Base-by-base conservation (phyloP, 2,797 vertebrate genomes). In the Dryobates pubescens region DNA sequence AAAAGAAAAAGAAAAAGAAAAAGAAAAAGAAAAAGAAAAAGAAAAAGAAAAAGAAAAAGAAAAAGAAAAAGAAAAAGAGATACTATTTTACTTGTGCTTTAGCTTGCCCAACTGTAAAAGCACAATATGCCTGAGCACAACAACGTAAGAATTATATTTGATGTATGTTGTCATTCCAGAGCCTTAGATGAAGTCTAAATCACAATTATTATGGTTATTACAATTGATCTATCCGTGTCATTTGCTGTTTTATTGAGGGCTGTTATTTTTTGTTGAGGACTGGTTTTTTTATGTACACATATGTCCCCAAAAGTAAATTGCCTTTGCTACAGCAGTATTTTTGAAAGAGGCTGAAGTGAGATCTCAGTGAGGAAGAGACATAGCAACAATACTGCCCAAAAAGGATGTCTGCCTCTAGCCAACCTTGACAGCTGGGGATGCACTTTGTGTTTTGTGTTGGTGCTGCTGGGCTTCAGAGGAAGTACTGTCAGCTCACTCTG, bases 371-470 rank as follows among this genome's bases (percentile, higher is more conserved):
- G 22, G 13, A 64, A 14, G 19, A 75, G 47, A 32, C 18, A n/a
- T 7, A 65, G 20, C 43, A 83, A n/a, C 1, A 19, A 49, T 0
- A 0, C 1, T 67, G 7, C 8, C 23, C n/a, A 32, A 49, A 72
- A 7, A 73, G 9, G 7, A 8, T 59, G 8, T 49, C 19, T 58
- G 59, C 24, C 34, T 41, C 3, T 74, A 82, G 15, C 6, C 10
- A 5, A n/a, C 49, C 34, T 64, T 70, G 77, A 68, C 32, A 65
- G 29, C 17, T 82, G 22, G 5, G 13, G 13, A 18, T 43, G 8
- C 38, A 7, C 26, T 54, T 49, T 53, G 2, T 62, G 58, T 14
- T 17, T 41, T 76, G 27, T 0, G 0, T 10, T 3, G 5, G 19
- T 24, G 10, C 30, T 59, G 19, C 29, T n/a, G 38, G 16, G 13